phyloP scores from a whole-genome alignment of 2,113 vertebrate genomes.

The Corythornis madagascariensis region DNA sequence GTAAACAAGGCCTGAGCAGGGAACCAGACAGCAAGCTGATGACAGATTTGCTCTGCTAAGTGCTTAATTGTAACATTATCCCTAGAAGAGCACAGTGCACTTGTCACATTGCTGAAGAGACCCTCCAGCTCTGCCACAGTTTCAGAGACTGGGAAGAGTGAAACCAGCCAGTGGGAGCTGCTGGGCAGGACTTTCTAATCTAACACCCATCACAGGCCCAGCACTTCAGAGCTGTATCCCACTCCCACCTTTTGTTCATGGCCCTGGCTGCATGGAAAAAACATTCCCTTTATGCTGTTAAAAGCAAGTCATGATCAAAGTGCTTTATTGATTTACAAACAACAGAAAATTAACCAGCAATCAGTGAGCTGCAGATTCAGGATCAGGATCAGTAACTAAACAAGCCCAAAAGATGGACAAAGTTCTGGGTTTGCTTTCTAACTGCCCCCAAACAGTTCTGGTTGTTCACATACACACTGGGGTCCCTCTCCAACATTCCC shows the following conservation, averaged over 20 bases:
- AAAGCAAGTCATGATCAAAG: not conserved
- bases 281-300: not conserved
- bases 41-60: not conserved
- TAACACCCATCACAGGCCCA: not conserved
- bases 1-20: not conserved
- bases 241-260: not conserved
- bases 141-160: not conserved
- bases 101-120: not conserved
- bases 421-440: not conserved
- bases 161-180: not conserved
- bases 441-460: fast-evolving
- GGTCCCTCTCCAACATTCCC: not conserved
- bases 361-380: not conserved
- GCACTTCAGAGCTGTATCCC: not conserved
- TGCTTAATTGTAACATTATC: not conserved
- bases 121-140: not conserved
- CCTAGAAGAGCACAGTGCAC: not conserved
- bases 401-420: not conserved
- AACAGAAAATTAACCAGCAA: not conserved
- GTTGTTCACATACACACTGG: no score
- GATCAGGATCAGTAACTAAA: not conserved
- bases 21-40: not conserved
- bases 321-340: not conserved
- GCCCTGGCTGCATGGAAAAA: not conserved
- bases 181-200: not conserved